These are phyloP conservation scores for Pitta sordida DNA, from an alignment of 2,113 vertebrate species.

Conservation along the genomic window DNA sequence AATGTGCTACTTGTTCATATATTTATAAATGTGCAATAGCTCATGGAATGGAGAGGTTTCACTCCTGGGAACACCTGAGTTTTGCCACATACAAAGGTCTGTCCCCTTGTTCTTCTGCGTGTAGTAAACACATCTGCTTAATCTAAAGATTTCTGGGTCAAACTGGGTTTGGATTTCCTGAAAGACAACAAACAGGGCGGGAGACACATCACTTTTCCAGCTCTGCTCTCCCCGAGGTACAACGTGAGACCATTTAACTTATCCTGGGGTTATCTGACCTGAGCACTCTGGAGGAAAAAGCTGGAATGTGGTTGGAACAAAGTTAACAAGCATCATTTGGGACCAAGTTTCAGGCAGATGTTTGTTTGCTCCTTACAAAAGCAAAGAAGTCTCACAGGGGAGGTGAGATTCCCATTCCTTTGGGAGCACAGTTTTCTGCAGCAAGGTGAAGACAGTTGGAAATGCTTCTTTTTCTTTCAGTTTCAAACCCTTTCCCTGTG, in stretches of 20 bases:
- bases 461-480: rapidly evolving
- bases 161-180: background rate
- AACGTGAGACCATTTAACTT: background rate
- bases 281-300: background rate
- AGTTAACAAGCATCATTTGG: background rate
- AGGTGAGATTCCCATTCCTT: background rate
- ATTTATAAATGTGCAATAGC: rapidly evolving
- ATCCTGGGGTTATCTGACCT: background rate
- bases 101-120: background rate
- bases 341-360: background rate
- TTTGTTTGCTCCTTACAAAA: background rate
- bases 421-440: background rate
- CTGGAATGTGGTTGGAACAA: background rate
- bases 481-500: background rate
- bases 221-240: background rate
- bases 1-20: background rate
- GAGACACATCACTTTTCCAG: background rate
- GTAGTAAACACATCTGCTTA: background rate
- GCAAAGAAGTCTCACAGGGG: too few relatives aligned
- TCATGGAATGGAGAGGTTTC: background rate
- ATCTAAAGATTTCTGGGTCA: background rate
- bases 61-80: background rate
- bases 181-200: background rate
- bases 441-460: background rate
- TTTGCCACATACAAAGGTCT: background rate